Evolutionary conservation across 2,113 vertebrate species (phyloP).

Genomic region (Pyrgilauda ruficollis): DNA sequence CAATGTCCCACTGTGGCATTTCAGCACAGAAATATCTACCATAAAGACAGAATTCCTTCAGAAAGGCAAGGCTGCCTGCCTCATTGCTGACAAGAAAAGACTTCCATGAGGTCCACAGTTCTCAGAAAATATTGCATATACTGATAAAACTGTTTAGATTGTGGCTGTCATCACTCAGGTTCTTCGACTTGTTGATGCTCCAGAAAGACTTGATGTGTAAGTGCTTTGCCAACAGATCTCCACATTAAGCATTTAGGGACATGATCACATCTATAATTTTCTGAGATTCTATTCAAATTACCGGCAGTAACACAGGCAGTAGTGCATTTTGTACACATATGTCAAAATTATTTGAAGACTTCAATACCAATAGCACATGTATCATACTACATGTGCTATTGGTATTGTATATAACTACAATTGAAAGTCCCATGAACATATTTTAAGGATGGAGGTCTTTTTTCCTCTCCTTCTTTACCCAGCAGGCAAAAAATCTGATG

Average conservation of each 20-base stretch:
- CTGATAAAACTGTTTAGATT: not conserved
- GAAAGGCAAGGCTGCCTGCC: not conserved
- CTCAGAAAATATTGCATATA: not conserved
- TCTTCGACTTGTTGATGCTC: not conserved
- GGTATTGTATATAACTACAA: not conserved
- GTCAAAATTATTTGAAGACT: not conserved
- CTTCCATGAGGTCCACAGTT: not conserved
- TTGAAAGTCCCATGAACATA: not conserved
- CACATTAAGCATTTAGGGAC: not conserved
- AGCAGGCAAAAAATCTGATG: not conserved
- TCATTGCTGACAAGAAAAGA: not conserved
- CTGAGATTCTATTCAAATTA: not conserved
- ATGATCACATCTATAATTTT: not conserved
- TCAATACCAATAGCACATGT: not conserved
- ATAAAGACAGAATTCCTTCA: not conserved
- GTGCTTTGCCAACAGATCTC: not conserved
- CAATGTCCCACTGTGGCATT: not conserved
- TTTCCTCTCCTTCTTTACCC: not conserved
- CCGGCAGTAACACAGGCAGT: not conserved
- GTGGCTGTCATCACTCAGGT: not conserved
- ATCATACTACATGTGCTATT: not conserved
- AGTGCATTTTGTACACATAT: not conserved
- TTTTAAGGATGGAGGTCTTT: not conserved
- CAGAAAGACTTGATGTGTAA: not conserved
- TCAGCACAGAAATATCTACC: not conserved